Base-by-base conservation (phyloP, 1,140 invertebrate genomes). In the Cotesia typhae region DNA sequence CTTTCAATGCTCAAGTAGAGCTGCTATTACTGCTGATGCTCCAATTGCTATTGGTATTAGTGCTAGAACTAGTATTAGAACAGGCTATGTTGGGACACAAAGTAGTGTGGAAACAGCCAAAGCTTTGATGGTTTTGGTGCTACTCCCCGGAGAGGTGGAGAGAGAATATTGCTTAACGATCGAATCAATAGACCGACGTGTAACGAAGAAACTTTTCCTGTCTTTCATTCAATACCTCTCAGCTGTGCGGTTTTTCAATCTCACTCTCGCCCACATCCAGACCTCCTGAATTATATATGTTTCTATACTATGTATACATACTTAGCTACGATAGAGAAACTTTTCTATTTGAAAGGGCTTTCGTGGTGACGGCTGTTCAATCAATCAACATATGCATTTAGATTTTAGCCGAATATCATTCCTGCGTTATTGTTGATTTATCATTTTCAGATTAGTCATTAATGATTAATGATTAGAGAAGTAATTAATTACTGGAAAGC, bases 1-100 rank as follows among this genome's bases (percentile, higher is more conserved):
- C 67, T 74, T 74, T 74, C 63, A 74, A 70, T 74, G 61, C 38
- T 52, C 60, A 28, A 28, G 38, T 73, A 36, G 59, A 41, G n/a
- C 12, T 12, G 61, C 14, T 28, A 6, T 20, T 28, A 17, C 41
- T 41, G 36, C 17, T 20, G 41, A 36, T 59, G 41, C 41, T 47
- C 41, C 6, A 9, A 47, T 47, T 47, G 41, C 1, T 47, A 7
- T 47, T 47, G 10, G 6, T 47, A 47, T 10, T 47, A 47, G 6
- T 47, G 10, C 41, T 47, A 41, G 5, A 7, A 41, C 38, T 41
- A 47, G 6, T 47, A 47, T 47, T 47, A 47, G 41, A 9, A 10
- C 41, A 47, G 6, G 6, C 5, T 5, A 20, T 5, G 51, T 52
- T 52, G n/a, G 53, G 6, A 57, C n/a, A 17, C 6, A 20, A 17